Evolutionary conservation across 2,888 invertebrate species (phyloP).

Genomic region (Heterodera filipjevi): DNA sequence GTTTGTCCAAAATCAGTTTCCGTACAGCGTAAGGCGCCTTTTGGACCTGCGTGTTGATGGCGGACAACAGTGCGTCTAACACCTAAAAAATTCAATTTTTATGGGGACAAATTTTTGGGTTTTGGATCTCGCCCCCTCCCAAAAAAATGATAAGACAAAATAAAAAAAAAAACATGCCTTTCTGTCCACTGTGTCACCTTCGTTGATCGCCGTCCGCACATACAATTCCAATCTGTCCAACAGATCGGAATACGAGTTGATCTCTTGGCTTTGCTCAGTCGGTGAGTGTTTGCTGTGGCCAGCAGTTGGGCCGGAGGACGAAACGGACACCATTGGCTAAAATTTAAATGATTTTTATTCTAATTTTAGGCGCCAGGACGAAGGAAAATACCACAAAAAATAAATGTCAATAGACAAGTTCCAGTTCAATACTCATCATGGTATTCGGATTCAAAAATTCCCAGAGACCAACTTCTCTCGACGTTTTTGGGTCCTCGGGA

Average conservation of each 20-base stretch:
- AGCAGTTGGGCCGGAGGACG: not conserved
- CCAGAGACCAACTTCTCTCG: constrained; percentile 22
- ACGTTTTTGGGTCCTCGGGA: constrained; percentile 36
- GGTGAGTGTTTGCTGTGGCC: not conserved
- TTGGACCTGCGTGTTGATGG: constrained; percentile 62
- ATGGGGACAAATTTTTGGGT: too few relatives aligned
- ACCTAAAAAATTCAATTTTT: constrained; percentile 43
- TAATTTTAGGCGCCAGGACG: not conserved
- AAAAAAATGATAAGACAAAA: not conserved
- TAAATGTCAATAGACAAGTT: too few relatives aligned
- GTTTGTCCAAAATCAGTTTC: constrained; percentile 61
- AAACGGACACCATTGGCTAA: constrained; percentile 18
- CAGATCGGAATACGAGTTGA: constrained; percentile 49
- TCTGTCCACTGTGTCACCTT: constrained; percentile 47
- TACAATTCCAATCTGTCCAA: constrained; percentile 56
- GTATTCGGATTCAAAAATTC: too few relatives aligned
- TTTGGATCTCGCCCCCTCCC: too few relatives aligned
- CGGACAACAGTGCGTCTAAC: constrained; percentile 54
- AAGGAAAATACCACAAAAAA: too few relatives aligned
- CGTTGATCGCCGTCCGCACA: constrained; percentile 47
- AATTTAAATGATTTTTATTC: not conserved
- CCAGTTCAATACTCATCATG: too few relatives aligned
- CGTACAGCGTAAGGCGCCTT: constrained; percentile 59
- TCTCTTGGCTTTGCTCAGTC: not conserved
- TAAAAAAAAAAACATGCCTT: constrained; percentile 45